A percentile compares a stretch with the other conserved stretches of the same genome.
These are phyloP conservation scores for Megastigmus dorsalis DNA, from an alignment of 2,888 invertebrate genomes.

Conservation along the genomic window DNA sequence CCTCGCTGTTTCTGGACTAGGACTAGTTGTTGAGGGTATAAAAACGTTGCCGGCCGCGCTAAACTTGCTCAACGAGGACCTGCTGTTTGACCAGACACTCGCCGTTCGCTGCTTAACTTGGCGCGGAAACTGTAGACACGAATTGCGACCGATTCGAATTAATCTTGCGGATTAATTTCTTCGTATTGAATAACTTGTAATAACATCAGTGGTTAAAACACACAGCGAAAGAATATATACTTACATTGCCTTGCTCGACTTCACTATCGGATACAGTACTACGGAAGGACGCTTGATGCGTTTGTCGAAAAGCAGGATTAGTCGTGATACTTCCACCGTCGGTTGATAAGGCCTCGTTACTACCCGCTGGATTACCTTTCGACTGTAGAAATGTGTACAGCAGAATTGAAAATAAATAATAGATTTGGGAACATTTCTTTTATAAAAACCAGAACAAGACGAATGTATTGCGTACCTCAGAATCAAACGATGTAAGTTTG, in stretches of 20 bases:
- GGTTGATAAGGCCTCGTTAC: conserved; percentile 73
- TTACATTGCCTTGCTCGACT: conserved; percentile 91
- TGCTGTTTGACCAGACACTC: conserved; percentile 89
- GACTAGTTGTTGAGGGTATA: conserved; percentile 87
- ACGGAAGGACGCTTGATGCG: conserved; percentile 86
- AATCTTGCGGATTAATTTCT: no score
- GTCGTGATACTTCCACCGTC: conserved; percentile 89
- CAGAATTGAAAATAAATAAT: conserved; percentile 28
- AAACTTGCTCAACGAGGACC: conserved; percentile 91
- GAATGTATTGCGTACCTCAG: conserved; percentile 80
- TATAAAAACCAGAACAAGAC: not conserved
- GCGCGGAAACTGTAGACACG: conserved; percentile 82
- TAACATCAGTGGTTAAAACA: no score
- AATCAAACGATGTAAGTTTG: conserved; percentile 91
- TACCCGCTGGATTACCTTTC: conserved; percentile 66
- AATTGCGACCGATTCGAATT: no score
- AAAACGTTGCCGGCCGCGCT: conserved; percentile 91
- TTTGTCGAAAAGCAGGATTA: conserved; percentile 83
- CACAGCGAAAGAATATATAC: no score
- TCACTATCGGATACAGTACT: conserved; percentile 96
- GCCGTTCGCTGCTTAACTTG: conserved; percentile 87
- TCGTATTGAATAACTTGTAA: no score
- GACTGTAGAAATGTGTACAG: conserved; percentile 58
- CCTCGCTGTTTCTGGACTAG: conserved; percentile 91
- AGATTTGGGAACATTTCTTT: not conserved